These are phyloP conservation scores for Oostethus manadensis DNA, from an alignment of 2,113 vertebrate genomes.

Conservation along the genomic window DNA sequence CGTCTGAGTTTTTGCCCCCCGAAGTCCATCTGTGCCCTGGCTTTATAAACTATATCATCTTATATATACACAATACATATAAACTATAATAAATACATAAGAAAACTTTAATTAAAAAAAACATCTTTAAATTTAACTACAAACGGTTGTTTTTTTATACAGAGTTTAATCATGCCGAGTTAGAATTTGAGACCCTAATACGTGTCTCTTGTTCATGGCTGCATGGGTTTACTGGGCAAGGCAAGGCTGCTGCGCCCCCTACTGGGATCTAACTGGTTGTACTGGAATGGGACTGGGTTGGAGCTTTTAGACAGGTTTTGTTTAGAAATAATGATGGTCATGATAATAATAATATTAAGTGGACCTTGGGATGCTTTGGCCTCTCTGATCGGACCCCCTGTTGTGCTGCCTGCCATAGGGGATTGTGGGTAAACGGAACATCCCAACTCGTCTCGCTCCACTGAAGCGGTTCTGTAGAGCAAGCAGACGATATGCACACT, in stretches of 20 bases:
- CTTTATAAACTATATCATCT: too few relatives aligned
- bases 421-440: slow-evolving; percentile 31
- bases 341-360: background rate
- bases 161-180: too few relatives aligned
- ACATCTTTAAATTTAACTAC: too few relatives aligned
- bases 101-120: too few relatives aligned
- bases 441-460: slow-evolving; percentile 3
- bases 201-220: background rate
- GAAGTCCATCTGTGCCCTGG: too few relatives aligned
- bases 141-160: too few relatives aligned
- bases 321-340: background rate
- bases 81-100: too few relatives aligned
- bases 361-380: slow-evolving; percentile 28
- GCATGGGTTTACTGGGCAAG: slow-evolving; percentile 25
- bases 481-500: slow-evolving; percentile 16
- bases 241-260: slow-evolving; percentile 60
- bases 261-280: slow-evolving; percentile 62
- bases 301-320: slow-evolving; percentile 11
- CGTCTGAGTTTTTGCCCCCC: too few relatives aligned
- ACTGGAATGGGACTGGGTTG: slow-evolving; percentile 56
- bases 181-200: too few relatives aligned
- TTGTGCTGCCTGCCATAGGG: slow-evolving; percentile 12
- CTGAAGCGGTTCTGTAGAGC: slow-evolving; percentile 5
- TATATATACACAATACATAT: too few relatives aligned
- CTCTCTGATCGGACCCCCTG: slow-evolving; percentile 12